Evolutionary conservation across 2,797 vertebrate species (phyloP).

Genomic region (Anguilla megastoma): DNA sequence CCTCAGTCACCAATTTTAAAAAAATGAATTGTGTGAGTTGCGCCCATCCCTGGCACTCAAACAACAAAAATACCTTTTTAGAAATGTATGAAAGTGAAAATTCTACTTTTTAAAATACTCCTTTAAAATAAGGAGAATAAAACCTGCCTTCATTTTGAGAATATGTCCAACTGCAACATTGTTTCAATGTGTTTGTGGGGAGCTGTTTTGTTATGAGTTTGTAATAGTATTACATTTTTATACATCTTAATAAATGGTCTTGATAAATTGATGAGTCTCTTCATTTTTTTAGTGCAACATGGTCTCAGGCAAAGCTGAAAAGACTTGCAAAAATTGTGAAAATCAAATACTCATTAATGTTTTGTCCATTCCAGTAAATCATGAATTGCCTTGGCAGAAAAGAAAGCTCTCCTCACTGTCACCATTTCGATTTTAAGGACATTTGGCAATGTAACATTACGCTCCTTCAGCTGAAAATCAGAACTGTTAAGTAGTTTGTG

Average conservation of each 20-base stretch:
- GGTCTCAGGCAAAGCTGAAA: not conserved
- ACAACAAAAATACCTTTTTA: not conserved
- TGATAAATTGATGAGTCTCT: constrained; percentile 2
- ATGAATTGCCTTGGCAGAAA: not conserved
- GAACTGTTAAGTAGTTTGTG: not conserved
- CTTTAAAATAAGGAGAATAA: not conserved
- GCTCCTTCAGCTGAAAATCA: not conserved
- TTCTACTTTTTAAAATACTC: not conserved
- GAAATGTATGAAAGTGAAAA: not conserved
- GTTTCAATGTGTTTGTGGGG: not conserved
- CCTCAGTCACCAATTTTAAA: not conserved
- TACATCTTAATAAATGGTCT: not conserved
- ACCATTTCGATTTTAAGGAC: not conserved
- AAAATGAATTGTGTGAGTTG: not conserved
- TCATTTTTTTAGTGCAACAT: not conserved
- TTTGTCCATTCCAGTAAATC: not conserved
- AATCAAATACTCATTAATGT: not conserved
- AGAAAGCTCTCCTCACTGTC: not conserved
- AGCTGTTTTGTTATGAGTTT: not conserved
- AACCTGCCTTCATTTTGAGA: not conserved
- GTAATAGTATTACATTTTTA: not conserved
- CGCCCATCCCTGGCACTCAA: not conserved
- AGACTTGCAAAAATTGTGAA: not conserved
- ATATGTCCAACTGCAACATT: not conserved
- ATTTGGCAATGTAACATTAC: not conserved